Base-by-base conservation (phyloP, 2,888 invertebrate species). In the Tachina grossa region DNA sequence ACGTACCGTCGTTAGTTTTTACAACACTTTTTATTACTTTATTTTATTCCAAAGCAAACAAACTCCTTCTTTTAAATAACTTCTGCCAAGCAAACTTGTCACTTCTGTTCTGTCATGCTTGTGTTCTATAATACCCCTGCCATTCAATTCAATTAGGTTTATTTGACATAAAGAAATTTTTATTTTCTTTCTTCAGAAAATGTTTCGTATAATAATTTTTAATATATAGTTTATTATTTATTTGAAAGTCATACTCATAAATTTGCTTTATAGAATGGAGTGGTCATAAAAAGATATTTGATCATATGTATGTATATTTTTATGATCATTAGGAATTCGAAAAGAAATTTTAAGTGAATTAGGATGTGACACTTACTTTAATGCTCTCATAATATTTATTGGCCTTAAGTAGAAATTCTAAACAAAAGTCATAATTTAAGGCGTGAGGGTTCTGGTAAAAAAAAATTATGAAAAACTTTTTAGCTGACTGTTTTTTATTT, bases 141-240 rank as follows among this genome's bases (percentile, higher is more conserved):
- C 69, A 82, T 76, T 68, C 57, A 65, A 71, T 82, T 76, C 76
- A 82, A 76, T 76, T 69, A 77, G 39, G 57, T 71, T 43, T 41
- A 77, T 65, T 72, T 77, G 65, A 57, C 59, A 53, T 47, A 47
- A 71, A 75, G 4, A 16, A 39, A 63, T 63, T 61, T n/a, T 51
- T 72, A 65, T 63, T 63, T 49, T 19, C 71, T 55, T 49, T 49
- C 43, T 66, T 57, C 45, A 16, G 41, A 43, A 51, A 51, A 2
- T 22, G 14, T 55, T 22, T 57, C 39, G 13, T 59, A 13, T 2
- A 43, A 55, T 16, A 65, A 13, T n/a, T 71, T 43, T 57, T 51
- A 51, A 19, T 69, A 55, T 53, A 19, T 41, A 41, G 43, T 61
- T 16, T 61, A 43, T 41, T 61, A 19, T 43, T 16, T n/a, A 4